Conservation (phyloP, 2,888 invertebrate genomes). For the Mesoligia furuncula region DNA sequence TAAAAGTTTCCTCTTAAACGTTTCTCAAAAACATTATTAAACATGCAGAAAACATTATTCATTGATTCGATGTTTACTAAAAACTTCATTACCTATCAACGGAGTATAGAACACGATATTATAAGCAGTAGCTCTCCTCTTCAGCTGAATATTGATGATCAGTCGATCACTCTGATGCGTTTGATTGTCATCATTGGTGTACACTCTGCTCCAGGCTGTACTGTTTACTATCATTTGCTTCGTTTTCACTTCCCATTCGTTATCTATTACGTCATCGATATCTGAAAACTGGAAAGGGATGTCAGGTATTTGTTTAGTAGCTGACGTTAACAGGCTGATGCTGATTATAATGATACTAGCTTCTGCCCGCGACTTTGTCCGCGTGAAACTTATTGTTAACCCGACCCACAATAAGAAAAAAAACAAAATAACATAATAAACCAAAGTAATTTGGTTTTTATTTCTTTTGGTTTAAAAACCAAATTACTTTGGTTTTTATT, state of each 20-base stretch:
- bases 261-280: constrained; percentile 73
- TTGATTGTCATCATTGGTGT: constrained; percentile 67
- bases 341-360: background rate
- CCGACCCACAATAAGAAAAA: too few relatives aligned
- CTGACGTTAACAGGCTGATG: too few relatives aligned
- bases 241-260: constrained; percentile 75
- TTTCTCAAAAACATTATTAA: background rate
- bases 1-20: background rate
- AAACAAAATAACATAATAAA: too few relatives aligned
- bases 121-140: constrained; percentile 76
- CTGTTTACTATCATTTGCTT: constrained; percentile 67
- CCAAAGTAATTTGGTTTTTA: too few relatives aligned
- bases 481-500: too few relatives aligned
- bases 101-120: constrained; percentile 86
- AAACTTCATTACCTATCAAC: constrained; percentile 75
- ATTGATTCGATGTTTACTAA: background rate
- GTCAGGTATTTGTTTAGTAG: background rate
- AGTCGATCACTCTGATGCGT: constrained; percentile 78
- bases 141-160: constrained; percentile 73
- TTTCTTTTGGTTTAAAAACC: too few relatives aligned
- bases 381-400: too few relatives aligned
- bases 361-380: too few relatives aligned
- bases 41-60: background rate
- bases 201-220: constrained; percentile 70
- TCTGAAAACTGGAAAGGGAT: constrained; percentile 74